These are phyloP conservation scores for Bombus ignitus DNA, from an alignment of 1,140 invertebrate genomes.

Conservation along the genomic window DNA sequence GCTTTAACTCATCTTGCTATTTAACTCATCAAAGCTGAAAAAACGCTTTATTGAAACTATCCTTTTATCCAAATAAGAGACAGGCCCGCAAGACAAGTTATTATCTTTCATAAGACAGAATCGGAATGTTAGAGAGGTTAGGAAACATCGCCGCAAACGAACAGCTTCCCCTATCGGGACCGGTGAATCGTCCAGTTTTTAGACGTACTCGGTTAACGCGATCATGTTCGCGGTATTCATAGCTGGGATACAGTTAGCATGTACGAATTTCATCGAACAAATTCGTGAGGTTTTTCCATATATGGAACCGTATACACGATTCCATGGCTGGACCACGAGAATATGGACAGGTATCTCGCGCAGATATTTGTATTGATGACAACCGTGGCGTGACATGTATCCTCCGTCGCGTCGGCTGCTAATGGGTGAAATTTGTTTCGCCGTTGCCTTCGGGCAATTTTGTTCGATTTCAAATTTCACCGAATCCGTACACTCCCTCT, in stretches of 20 bases:
- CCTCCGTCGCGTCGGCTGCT: constrained; percentile 52
- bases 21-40: too few relatives aligned
- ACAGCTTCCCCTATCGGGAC: too few relatives aligned
- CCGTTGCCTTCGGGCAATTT: constrained; percentile 62
- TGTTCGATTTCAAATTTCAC: constrained; percentile 60
- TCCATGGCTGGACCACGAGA: not conserved
- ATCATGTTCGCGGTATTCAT: not conserved
- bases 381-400: constrained; percentile 60
- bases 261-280: constrained; percentile 32
- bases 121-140: too few relatives aligned
- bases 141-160: too few relatives aligned
- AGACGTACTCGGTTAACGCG: constrained; percentile 6
- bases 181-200: too few relatives aligned
- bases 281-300: constrained; percentile 39
- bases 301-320: not conserved
- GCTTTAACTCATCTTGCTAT: too few relatives aligned
- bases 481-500: not conserved
- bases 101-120: too few relatives aligned
- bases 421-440: constrained; percentile 70
- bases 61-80: too few relatives aligned
- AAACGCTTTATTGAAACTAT: too few relatives aligned
- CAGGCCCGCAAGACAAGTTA: too few relatives aligned
- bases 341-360: constrained; percentile 53
- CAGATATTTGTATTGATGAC: constrained; percentile 69
- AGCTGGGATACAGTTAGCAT: not conserved